Evolutionary conservation across 1,140 invertebrate genomes (phyloP), one percentile per base, ranked within the genome.

Genomic region (Pollicipes pollicipes): DNA sequence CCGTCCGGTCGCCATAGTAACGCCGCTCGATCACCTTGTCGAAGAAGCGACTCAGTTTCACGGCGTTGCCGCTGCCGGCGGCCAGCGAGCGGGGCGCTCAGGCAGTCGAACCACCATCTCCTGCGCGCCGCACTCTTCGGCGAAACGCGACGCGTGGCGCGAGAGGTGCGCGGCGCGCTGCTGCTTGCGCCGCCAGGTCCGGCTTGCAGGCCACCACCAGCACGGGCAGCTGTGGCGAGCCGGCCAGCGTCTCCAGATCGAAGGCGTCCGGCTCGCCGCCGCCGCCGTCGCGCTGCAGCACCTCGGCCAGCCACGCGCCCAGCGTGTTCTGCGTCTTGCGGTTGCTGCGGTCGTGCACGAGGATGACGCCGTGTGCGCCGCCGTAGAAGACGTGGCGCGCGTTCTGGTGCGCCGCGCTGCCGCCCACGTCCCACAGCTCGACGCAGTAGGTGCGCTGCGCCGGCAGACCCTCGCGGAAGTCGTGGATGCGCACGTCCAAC

Each of bases 331-430:
- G 90, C 69, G 93, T 96, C 80, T 98, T 98, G 75, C 91, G 85
- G 79, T 98, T 98, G 30, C 91, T 95, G 75, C 97, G 83, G 82
- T 98, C 96, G 82, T 98, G 94, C 21, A 97, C 93, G 68, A 98
- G 82, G 76, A 97, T 92, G 68, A 96, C n/a, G 28, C 95, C 96
- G 84, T 98, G 90, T 73, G 91, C 89, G 45, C 90, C 87, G 77
- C 89, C 88, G 78, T 97, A 97, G 81, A 98, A 98, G 26, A 97
- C 90, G 73, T 87, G 85, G 78, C 95, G 83, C 26, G 92, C 90
- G 80, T 95, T 95, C 78, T 88, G 86, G 79, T 98, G 95, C 76
- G 86, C 91, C 75, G 89, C 87, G 74, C 92, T 95, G 26, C 95
- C 95, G 27, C 95, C 96, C 72, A 98, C 85, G 79, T 98, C 96